Percentiles rank a stretch among this genome's conserved stretches.
phyloP scores from a whole-genome alignment of 2,888 invertebrate species.

The Limnephilus marmoratus region DNA sequence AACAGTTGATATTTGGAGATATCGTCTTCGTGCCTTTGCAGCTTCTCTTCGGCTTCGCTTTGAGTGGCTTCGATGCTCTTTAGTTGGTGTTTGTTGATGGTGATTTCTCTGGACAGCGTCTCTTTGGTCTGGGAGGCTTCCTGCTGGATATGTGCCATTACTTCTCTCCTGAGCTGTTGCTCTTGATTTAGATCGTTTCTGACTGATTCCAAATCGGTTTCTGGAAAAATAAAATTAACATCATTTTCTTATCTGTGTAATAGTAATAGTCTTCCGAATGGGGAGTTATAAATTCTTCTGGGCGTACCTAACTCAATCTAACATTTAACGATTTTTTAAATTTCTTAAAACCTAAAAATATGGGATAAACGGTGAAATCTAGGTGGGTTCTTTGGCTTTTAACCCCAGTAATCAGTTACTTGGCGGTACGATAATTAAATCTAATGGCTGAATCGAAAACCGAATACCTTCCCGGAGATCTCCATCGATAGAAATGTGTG shows the following conservation, averaged over 20 bases:
- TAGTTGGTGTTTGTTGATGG: conserved; percentile 71
- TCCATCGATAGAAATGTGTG: too few species aligned
- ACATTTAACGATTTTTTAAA: too few species aligned
- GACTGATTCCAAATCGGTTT: conserved; percentile 64
- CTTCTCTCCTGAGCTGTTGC: conserved; percentile 63
- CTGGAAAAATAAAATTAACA: conserved; percentile 50
- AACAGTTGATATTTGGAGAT: conserved; percentile 73
- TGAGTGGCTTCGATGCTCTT: conserved; percentile 68
- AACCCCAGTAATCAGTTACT: too few species aligned
- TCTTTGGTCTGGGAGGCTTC: conserved; percentile 70
- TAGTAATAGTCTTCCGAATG: too few species aligned
- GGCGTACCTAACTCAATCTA: neutral
- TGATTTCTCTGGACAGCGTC: conserved; percentile 70
- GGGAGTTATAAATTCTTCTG: neutral
- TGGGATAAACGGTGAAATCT: too few species aligned
- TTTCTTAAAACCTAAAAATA: too few species aligned
- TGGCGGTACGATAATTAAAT: too few species aligned
- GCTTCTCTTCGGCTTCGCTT: conserved; percentile 67
- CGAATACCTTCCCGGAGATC: too few species aligned
- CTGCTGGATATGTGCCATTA: conserved; percentile 65
- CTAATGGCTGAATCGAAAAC: too few species aligned
- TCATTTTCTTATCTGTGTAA: neutral
- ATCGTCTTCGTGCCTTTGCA: conserved; percentile 70
- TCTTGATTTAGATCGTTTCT: conserved; percentile 63
- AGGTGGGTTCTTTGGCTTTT: too few species aligned